Conservation (phyloP, 2,797 vertebrate genomes). For the Dendrocincla tyrannina region DNA sequence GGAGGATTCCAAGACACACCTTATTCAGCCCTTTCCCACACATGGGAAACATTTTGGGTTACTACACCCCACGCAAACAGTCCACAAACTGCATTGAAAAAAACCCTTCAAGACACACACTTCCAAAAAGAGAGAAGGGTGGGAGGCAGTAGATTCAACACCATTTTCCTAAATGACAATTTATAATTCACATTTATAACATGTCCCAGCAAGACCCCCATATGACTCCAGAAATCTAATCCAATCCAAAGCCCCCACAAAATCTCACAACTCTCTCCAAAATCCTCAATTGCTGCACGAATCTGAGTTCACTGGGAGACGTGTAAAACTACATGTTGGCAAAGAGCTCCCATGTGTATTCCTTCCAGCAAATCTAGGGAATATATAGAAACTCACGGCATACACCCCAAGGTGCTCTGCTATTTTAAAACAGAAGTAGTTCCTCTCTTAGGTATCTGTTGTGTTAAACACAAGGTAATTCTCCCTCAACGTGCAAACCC, state of each 20-base stretch:
- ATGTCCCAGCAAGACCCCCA: not conserved
- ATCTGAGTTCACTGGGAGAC: slow-evolving; percentile 10
- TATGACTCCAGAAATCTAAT: slow-evolving; percentile 15
- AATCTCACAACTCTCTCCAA: not conserved
- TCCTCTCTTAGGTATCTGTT: not conserved
- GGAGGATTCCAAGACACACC: not conserved
- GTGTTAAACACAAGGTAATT: not conserved
- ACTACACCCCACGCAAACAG: not conserved
- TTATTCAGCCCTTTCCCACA: not conserved
- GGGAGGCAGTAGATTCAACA: not conserved
- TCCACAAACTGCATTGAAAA: not conserved
- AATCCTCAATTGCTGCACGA: not conserved
- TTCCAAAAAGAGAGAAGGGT: not conserved
- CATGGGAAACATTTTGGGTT: not conserved
- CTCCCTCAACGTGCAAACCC: not conserved
- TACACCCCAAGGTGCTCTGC: not conserved
- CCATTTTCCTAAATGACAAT: not conserved
- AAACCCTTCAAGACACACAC: not conserved
- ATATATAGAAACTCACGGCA: not conserved
- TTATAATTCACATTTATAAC: slow-evolving; percentile 11
- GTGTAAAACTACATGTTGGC: slow-evolving; percentile 7
- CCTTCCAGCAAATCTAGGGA: slow-evolving; percentile 30
- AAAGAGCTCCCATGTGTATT: slow-evolving; percentile 5
- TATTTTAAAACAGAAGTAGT: slow-evolving; percentile 4
- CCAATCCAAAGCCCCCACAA: slow-evolving; percentile 10